Base-by-base conservation (phyloP, 2,888 invertebrate genomes). In the Podabrus alpinus region DNA sequence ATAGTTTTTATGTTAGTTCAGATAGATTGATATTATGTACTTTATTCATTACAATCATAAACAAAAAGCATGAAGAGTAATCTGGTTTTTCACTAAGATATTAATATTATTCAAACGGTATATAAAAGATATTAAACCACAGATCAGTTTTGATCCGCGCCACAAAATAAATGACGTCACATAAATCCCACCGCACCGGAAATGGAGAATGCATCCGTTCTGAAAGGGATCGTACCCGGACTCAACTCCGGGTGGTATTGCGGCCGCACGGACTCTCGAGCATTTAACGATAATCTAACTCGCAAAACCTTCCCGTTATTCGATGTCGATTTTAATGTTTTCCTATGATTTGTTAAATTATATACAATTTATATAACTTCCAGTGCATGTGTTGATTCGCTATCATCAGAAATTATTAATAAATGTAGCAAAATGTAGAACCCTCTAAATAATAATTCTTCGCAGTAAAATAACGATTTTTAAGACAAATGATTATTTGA, bases 141-240 rank as follows among this genome's bases (percentile, higher is more conserved):
- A 77, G 74, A 77, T 78, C 81, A 80, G 80, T 80, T 80, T 80
- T 82, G 82, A 81, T 81, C 78, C 81, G 77, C 80, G 77, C 79
- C 78, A 75, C 79, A 78, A 80, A 82, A 82, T 82, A 83, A 83
- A 83, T 82, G 81, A 81, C 81, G 81, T 81, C 82, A 80, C 81
- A 83, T 83, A 83, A 83, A 82, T 82, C 81, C 80, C 78, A 76
- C 79, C 79, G 80, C 81, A 81, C 80, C 79, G 83, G 83, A 83
- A 83, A 83, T 82, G 83, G 83, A 81, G 79, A 81, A 81, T 81
- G 83, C 82, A 82, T 83, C 83, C 83, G 83, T 78, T 79, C 79
- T 79, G 79, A 78, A 70, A 77, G 76, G 77, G 80, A 75, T 77
- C 78, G 81, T 81, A 80, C 80, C 81, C 79, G 79, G 76, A 79